Conservation (phyloP, 2,797 vertebrate genomes). For the Eulemur albifrons region DNA sequence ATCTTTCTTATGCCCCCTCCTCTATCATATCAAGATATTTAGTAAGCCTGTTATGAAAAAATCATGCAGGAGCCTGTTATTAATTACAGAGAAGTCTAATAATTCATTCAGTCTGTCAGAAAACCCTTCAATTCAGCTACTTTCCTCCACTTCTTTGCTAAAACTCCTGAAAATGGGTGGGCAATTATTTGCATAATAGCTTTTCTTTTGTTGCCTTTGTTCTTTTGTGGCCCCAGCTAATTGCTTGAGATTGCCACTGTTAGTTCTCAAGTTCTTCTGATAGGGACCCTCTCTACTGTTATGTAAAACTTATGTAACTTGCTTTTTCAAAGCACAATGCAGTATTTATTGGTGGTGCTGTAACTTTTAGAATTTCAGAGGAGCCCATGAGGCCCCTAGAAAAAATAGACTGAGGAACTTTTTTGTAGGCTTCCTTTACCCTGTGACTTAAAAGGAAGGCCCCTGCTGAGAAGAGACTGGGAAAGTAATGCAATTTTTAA, state of each 20-base stretch:
- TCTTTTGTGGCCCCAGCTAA: conserved; percentile 26
- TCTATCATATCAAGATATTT: neutral
- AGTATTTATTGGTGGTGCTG: neutral
- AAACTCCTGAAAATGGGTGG: neutral
- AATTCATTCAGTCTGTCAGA: neutral
- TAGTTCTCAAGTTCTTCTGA: neutral
- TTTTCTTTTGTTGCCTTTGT: conserved; percentile 56
- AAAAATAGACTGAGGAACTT: neutral
- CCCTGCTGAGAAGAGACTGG: neutral
- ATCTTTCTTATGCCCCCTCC: neutral
- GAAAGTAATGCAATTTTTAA: neutral
- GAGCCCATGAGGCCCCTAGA: neutral
- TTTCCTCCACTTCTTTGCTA: neutral
- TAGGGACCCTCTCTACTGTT: neutral
- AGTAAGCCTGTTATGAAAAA: neutral
- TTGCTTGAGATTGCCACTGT: neutral
- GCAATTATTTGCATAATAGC: conserved; percentile 49
- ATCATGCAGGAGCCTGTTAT: neutral
- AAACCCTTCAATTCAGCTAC: neutral
- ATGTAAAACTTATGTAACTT: neutral
- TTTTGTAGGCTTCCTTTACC: neutral
- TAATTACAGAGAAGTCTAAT: neutral
- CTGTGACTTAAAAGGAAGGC: neutral
- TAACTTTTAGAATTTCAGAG: neutral
- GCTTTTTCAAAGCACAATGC: conserved; percentile 7